A percentile compares a stretch with the other conserved stretches of the same genome.
Conservation (phyloP, 2,113 vertebrate genomes). For the Phrynosoma blainvillii region DNA sequence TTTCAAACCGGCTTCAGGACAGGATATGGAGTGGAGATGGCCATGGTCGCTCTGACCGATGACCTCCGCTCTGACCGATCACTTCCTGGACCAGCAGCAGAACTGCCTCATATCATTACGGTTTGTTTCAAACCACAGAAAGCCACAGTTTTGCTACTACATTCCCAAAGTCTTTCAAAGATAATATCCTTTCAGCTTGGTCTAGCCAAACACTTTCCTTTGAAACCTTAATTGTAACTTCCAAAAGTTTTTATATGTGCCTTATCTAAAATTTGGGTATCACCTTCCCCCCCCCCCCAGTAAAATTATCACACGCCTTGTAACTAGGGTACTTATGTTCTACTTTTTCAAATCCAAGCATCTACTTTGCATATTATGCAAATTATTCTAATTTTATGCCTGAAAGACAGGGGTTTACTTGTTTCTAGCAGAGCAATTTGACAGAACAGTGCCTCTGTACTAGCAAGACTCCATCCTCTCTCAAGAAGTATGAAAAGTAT, state of each 20-base stretch:
- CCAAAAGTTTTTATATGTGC: neutral
- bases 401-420: too few species aligned
- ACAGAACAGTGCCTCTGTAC: neutral
- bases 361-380: too few species aligned
- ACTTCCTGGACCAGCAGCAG: neutral
- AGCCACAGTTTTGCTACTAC: neutral
- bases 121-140: neutral
- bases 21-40: too few species aligned
- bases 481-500: neutral
- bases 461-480: neutral
- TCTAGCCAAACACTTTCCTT: constrained; percentile 5
- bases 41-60: too few species aligned
- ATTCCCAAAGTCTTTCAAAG: neutral
- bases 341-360: too few species aligned
- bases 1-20: too few species aligned
- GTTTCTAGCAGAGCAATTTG: too few species aligned
- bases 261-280: neutral
- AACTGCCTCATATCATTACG: neutral
- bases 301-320: neutral
- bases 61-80: too few species aligned
- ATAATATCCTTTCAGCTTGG: neutral
- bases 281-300: neutral
- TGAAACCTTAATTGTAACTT: neutral
- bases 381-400: too few species aligned
- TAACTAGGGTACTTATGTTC: neutral